Conservation (phyloP, 2,797 vertebrate genomes). For the Toxotes lorentzi region DNA sequence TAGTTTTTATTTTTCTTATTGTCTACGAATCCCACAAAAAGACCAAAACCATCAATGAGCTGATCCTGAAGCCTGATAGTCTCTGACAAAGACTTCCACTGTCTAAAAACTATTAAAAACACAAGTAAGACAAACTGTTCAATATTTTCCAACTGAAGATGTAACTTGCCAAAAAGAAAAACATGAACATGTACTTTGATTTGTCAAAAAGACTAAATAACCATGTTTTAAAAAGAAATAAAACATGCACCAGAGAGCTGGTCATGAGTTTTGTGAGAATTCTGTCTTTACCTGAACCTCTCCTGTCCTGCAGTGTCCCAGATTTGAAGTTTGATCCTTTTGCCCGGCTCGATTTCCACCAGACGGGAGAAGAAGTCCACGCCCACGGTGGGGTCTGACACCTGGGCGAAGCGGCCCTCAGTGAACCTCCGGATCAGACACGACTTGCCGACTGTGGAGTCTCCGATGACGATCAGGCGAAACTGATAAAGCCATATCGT, state of each 20-base stretch:
- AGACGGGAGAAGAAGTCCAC: conserved; percentile 97
- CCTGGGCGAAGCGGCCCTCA: conserved; percentile 94
- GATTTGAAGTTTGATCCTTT: conserved; percentile 95
- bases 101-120: no score
- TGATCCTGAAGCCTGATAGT: no score
- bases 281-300: conserved; percentile 88
- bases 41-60: no score
- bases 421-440: conserved; percentile 97
- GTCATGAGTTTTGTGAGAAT: neutral
- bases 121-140: no score
- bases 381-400: conserved; percentile 95
- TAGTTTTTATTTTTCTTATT: no score
- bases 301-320: conserved; percentile 95
- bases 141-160: no score
- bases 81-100: no score
- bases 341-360: conserved; percentile 96
- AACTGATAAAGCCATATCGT: conserved; percentile 98
- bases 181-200: no score
- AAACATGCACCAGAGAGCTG: no score
- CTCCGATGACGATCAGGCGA: conserved; percentile 95
- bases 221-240: no score
- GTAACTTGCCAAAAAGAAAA: no score
- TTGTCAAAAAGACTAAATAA: neutral
- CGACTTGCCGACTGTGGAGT: conserved; percentile 96
- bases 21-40: no score